These are phyloP conservation scores for Cryptoprocta ferox DNA, from an alignment of 2,797 vertebrate genomes.

Conservation along the genomic window DNA sequence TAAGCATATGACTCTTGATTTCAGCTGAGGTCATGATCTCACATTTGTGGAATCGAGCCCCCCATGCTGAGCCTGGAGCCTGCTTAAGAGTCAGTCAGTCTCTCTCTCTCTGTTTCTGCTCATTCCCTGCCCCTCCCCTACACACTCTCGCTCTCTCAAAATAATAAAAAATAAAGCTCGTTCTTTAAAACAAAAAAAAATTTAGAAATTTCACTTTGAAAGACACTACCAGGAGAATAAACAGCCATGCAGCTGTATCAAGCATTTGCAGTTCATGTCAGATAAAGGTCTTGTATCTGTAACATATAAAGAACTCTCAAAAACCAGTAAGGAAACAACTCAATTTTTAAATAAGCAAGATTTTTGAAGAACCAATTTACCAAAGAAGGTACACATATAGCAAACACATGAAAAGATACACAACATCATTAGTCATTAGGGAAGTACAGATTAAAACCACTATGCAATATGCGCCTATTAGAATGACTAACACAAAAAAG, in stretches of 20 bases:
- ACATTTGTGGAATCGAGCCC: too few species aligned
- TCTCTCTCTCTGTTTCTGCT: too few species aligned
- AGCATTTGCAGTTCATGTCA: background rate
- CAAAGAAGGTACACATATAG: background rate
- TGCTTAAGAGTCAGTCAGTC: too few species aligned
- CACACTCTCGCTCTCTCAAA: too few species aligned
- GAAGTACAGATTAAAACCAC: constrained; percentile 41
- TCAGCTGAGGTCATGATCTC: too few species aligned
- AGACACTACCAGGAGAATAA: background rate
- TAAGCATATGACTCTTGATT: too few species aligned
- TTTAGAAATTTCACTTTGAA: constrained; percentile 10
- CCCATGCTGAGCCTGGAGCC: too few species aligned
- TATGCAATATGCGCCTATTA: background rate
- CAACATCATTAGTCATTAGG: background rate
- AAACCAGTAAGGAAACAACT: background rate
- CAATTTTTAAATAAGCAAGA: background rate
- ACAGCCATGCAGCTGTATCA: background rate
- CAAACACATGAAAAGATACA: background rate
- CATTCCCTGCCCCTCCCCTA: too few species aligned
- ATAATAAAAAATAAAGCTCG: too few species aligned
- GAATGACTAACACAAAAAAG: background rate
- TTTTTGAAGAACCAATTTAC: background rate
- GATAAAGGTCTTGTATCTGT: background rate
- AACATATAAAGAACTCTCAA: constrained; percentile 15
- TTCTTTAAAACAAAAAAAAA: too few species aligned